A percentile compares a stretch with the other conserved stretches of the same genome.
Evolutionary conservation across 2,888 invertebrate species (phyloP).

Genomic region (Notodonta ziczac): DNA sequence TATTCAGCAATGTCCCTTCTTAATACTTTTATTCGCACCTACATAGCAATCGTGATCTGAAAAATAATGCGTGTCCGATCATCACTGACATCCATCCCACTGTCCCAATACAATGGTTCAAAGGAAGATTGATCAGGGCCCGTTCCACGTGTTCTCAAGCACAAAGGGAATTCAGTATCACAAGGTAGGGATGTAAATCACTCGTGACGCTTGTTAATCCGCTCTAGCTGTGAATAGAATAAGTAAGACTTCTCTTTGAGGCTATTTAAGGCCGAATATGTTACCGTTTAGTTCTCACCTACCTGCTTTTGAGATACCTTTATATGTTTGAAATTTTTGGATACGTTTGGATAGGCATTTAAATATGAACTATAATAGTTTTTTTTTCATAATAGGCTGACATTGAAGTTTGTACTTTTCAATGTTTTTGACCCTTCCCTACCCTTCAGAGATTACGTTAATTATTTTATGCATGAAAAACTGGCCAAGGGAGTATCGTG

Average conservation of each 20-base stretch:
- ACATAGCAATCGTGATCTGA: not conserved
- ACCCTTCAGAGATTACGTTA: too few species aligned
- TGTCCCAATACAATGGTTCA: not conserved
- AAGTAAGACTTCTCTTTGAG: not conserved
- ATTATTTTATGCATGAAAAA: too few species aligned
- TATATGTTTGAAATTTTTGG: too few species aligned
- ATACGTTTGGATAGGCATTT: too few species aligned
- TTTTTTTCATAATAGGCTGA: too few species aligned
- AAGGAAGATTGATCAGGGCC: conserved; percentile 2
- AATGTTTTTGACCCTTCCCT: too few species aligned
- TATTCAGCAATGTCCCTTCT: too few species aligned
- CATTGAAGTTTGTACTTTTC: too few species aligned
- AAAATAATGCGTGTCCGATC: not conserved
- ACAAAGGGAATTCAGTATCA: conserved; percentile 7
- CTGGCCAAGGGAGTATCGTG: too few species aligned
- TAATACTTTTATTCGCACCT: too few species aligned
- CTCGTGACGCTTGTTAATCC: conserved; percentile 3
- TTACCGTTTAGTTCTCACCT: not conserved
- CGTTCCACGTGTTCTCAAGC: not conserved
- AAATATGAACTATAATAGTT: too few species aligned
- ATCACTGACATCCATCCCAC: not conserved
- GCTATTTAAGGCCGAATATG: not conserved
- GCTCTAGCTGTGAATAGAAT: not conserved
- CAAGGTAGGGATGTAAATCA: conserved; percentile 6
- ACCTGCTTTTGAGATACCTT: not conserved